phyloP scores from a whole-genome alignment of 2,888 invertebrate species.

The Lithophane socia region DNA sequence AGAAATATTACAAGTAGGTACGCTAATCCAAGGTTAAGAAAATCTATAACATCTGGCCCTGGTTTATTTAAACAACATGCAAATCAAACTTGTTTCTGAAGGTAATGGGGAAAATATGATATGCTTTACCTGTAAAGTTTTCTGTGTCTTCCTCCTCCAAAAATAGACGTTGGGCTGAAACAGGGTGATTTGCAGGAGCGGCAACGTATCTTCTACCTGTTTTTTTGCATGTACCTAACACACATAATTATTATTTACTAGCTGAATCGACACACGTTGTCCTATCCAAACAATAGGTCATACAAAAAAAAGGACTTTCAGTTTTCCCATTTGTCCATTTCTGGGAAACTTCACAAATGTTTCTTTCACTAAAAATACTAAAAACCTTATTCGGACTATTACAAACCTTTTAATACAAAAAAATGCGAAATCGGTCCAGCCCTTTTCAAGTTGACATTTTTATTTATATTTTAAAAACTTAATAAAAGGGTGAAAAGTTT shows the following conservation, averaged over 20 bases:
- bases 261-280: neutral
- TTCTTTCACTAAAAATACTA: neutral
- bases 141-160: conserved; percentile 76
- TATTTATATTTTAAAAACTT: too few species aligned
- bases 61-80: neutral
- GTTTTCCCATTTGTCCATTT: neutral
- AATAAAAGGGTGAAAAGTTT: too few species aligned
- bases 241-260: neutral
- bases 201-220: conserved; percentile 67
- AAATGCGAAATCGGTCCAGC: neutral
- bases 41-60: too few species aligned
- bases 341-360: too few species aligned
- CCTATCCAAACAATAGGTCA: neutral
- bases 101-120: neutral
- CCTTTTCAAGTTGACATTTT: neutral
- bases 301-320: neutral
- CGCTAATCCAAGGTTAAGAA: neutral
- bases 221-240: conserved; percentile 28
- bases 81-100: neutral
- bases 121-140: conserved; percentile 69
- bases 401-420: neutral
- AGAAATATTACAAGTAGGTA: neutral
- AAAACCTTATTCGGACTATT: neutral
- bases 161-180: conserved; percentile 86
- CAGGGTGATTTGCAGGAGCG: conserved; percentile 78